Percentiles rank a stretch among this genome's conserved stretches.
Evolutionary conservation across 2,113 vertebrate species (phyloP).

Genomic region (Leptocoma aspasia): DNA sequence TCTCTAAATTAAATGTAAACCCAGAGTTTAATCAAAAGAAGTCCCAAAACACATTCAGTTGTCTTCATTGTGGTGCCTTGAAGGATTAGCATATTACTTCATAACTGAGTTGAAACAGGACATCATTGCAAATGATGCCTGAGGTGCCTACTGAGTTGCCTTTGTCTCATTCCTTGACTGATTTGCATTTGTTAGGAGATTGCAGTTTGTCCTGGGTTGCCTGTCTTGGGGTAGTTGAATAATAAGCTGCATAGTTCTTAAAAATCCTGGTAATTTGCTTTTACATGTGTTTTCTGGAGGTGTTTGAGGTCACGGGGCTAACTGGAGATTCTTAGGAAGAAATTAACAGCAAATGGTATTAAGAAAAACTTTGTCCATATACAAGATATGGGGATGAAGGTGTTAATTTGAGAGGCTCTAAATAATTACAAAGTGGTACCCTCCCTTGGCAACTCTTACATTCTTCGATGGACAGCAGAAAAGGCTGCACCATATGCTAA

Average conservation of each 20-base stretch:
- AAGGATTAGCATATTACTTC: neutral
- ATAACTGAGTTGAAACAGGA: neutral
- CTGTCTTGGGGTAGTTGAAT: neutral
- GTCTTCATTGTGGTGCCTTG: neutral
- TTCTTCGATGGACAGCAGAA: neutral
- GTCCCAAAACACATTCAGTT: neutral
- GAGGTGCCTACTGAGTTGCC: neutral
- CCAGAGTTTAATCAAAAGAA: neutral
- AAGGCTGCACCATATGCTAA: neutral
- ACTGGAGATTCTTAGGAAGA: neutral
- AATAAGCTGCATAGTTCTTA: neutral
- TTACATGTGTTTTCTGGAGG: neutral
- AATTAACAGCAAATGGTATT: neutral
- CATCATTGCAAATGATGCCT: neutral
- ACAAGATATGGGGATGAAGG: neutral
- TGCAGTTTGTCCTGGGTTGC: neutral
- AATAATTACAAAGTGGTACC: neutral
- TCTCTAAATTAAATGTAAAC: slow-evolving; percentile 50
- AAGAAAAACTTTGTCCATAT: neutral
- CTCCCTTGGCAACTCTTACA: neutral
- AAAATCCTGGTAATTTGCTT: neutral
- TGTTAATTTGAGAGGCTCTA: neutral
- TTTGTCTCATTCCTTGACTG: neutral
- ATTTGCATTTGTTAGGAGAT: neutral
- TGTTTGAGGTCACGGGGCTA: neutral